Base-by-base conservation (phyloP, 2,888 invertebrate genomes). In the Hypsopygia costalis region DNA sequence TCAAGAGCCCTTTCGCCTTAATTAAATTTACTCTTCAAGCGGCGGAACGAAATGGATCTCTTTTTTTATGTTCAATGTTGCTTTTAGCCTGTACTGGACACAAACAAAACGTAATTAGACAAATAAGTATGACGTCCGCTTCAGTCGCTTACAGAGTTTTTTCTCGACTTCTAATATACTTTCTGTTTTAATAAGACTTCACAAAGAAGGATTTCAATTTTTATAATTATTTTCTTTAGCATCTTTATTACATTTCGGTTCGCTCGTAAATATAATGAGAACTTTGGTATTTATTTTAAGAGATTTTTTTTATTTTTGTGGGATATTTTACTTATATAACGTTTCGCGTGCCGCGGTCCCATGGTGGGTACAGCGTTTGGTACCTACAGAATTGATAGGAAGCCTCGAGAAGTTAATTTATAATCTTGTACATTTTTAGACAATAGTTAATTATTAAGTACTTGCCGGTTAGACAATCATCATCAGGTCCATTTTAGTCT, bases 21-120 rank as follows among this genome's bases (percentile, higher is more conserved):
- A 83, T 82, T 81, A 81, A 81, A 79, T 78, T 75, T 73, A 76
- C 74, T 74, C 76, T 75, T 69, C 69, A 70, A 63, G 60, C 59
- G 61, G 54, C 65, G 58, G 62, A 73, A 70, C 63, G 71, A 69
- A 72, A 69, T 56, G 62, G 62, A 69, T 59, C 56, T 52, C 56
- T 4, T 51, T 56, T 60, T 69, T 66, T 65, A 55, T 41, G 59
- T 66, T 63, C 55, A 55, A 58, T 59, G 62, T 64, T 69, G 62
- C 56, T 61, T 61, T 67, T 55, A 62, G 58, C 53, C 51, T 51
- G 54, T 52, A 58, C 54, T 51, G 55, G 56, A 61, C 59, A 46
- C 44, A 51, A 49, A 52, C 48, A 58, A 64, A 67, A 64, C 55
- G 56, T 62, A 74, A 70, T 71, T 69, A 66, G 57, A 59, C 44